phyloP scores from a whole-genome alignment of 2,113 vertebrate species.

The Bos indicus region DNA sequence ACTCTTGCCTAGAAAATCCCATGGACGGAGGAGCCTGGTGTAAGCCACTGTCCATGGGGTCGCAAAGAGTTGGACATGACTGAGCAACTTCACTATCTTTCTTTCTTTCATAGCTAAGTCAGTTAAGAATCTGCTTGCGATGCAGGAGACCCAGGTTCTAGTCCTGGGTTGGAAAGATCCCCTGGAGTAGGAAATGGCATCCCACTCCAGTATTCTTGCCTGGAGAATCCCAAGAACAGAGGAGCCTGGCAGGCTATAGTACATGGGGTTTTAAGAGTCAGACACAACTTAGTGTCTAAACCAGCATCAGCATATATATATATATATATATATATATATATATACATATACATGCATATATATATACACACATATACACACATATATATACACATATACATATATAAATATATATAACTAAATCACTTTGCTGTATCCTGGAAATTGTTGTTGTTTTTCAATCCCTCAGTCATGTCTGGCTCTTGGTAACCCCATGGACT shows the following conservation, averaged over 20 bases:
- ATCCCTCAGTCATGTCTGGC: neutral
- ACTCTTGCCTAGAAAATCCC: too few species aligned
- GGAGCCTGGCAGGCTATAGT: neutral
- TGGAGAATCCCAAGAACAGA: neutral
- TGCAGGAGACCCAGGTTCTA: neutral
- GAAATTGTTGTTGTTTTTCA: neutral
- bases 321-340: too few species aligned
- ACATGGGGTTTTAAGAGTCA: neutral
- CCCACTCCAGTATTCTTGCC: neutral
- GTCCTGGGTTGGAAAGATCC: neutral
- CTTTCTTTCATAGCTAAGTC: neutral
- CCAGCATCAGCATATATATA: neutral
- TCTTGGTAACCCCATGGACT: neutral
- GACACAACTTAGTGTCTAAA: neutral
- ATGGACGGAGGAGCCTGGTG: too few species aligned
- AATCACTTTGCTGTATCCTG: neutral
- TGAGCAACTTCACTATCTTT: too few species aligned
- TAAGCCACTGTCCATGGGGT: too few species aligned
- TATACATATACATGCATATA: too few species aligned
- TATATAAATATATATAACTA: too few species aligned
- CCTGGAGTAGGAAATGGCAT: neutral
- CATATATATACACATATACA: too few species aligned
- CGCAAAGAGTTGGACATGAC: too few species aligned
- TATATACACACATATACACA: too few species aligned
- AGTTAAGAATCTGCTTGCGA: neutral